Base-by-base conservation (phyloP, 2,888 invertebrate genomes). In the Harpagoxenus sublaevis region DNA sequence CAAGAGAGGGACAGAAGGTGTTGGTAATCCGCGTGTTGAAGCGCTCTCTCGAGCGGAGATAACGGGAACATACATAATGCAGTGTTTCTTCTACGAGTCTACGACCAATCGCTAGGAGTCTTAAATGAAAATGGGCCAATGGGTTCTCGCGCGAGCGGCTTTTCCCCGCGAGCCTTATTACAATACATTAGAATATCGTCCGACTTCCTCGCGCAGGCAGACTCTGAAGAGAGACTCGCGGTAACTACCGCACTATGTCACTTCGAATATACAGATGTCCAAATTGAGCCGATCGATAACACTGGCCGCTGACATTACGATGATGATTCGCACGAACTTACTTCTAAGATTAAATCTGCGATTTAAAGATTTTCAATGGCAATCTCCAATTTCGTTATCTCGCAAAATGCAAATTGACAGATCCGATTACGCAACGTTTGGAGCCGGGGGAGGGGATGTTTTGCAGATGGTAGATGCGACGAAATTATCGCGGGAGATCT, bases 11-110 rank as follows among this genome's bases (percentile, higher is more conserved):
- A 84, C 83, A 83, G 81, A 88, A 88, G 84, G 86, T 84, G 84
- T 77, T 84, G 86, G 89, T 89, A 93, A 93, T 93, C 92, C 92
- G 92, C 88, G 91, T 92, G 92, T 92, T 87, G 89, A 86, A 90
- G 89, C 89, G 86, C 88, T 90, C 91, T 90, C 88, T 89, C 89
- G 89, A 75, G 83, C 88, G 87, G 83, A 90, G 91, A 92, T 92
- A 93, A 92, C 91, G 88, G 91, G 89, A 88, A 92, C 92, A 93
- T 93, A 90, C 92, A 93, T 93, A 92, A 93, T 93, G 92, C 92
- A 93, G 92, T 92, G 92, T 93, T 92, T 90, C 92, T 91, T 83
- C 88, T 88, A 89, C 89, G 91, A 90, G 79, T 71, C 79, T 35
- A 89, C 87, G 87, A 89, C 90, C 92, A 93, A 92, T 93, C 88